Evolutionary conservation across 92 coral and sea anemone genomes (phyloP), one percentile per base, ranked within the genome.

Genomic region (Muricea muricata): DNA sequence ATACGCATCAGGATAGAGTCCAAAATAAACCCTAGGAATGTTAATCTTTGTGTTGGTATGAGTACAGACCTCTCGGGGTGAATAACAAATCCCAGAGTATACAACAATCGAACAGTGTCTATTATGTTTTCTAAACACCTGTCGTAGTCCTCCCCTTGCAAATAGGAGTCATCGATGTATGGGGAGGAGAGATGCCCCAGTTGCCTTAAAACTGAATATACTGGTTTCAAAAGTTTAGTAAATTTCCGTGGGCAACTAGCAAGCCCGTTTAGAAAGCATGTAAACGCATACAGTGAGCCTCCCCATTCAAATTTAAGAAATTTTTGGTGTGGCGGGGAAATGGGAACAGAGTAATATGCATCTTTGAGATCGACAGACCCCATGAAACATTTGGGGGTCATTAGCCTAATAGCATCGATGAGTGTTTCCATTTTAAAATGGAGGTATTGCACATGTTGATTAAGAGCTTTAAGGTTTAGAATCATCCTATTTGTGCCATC

Each of bases 161-260:
- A 68, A 82, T 87, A 87, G 13, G 91, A 90, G 69, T 90, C 89
- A 83, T 87, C 93, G 45, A 90, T 82, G 69, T 90, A 90, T 13
- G 88, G 88, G 63, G 85, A 67, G 23, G 91, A 87, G 32, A 75
- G 58, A 63, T 90, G 91, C 26, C 93, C 91, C 24, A 67, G 74
- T 76, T 56, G 78, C 71, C 88, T 84, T 46, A 90, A 48, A 41
- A 41, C 33, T 6, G 91, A 71, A 55, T 74, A 90, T 42, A 73
- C 87, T 73, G 93, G 93, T 37, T 90, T 90, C 3, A 90, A 88
- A 78, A 90, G 61, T 35, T 90, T 90, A 21, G 91, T 83, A 28
- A 90, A 90, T 35, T 87, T 87, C 26, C 93, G 91, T 31, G 93
- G 93, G 30, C 91, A 90, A 83, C 91, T 81, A 7, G 91, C 56